phyloP scores from a whole-genome alignment of 2,113 vertebrate species.

The Potamarius usumacintae region DNA sequence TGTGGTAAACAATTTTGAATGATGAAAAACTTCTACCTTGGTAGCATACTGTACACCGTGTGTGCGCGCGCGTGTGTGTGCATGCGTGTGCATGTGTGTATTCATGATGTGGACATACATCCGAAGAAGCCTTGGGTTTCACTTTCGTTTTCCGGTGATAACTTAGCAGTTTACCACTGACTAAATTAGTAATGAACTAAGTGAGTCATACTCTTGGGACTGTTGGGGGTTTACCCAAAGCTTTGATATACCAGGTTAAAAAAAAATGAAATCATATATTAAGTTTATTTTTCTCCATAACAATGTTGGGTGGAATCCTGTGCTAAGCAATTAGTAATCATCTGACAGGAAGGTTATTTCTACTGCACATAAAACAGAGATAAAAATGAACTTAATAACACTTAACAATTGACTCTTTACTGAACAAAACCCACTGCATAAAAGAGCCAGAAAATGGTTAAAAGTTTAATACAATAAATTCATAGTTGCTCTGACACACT shows the following conservation, averaged over 20 bases:
- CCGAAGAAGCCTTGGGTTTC: background rate
- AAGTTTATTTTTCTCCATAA: background rate
- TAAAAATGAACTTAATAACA: background rate
- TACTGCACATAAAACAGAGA: background rate
- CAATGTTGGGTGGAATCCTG: background rate
- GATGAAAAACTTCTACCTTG: background rate
- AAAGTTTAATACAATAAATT: background rate
- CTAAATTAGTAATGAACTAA: slow-evolving; percentile 27
- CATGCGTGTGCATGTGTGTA: background rate
- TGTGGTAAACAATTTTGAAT: background rate
- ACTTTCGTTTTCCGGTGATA: slow-evolving; percentile 27
- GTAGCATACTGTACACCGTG: background rate
- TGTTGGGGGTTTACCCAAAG: slow-evolving; percentile 30
- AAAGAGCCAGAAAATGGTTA: background rate
- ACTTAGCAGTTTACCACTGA: background rate
- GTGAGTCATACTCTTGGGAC: slow-evolving; percentile 12
- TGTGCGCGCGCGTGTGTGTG: background rate
- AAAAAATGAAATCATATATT: background rate
- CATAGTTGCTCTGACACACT: background rate
- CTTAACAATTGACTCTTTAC: slow-evolving; percentile 22
- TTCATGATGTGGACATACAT: background rate
- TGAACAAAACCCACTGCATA: slow-evolving; percentile 7
- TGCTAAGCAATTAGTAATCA: background rate
- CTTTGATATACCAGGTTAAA: background rate
- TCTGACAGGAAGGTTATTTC: background rate